These are phyloP conservation scores for Halictus ligatus DNA, from an alignment of 2,888 invertebrate genomes.

Conservation along the genomic window DNA sequence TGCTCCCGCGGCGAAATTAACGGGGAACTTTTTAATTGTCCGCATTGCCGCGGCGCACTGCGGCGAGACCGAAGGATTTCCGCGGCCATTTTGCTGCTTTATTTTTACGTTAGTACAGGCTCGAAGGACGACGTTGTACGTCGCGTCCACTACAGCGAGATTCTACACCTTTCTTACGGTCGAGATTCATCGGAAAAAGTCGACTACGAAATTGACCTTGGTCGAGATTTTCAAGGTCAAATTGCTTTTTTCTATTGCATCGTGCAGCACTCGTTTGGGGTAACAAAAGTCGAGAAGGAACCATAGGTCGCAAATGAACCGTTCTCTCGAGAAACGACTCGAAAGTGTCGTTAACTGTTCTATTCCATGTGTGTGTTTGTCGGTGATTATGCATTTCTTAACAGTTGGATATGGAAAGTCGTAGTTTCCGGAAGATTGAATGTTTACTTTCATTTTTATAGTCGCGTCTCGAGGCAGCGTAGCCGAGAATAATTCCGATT, in stretches of 20 bases:
- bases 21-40: neutral
- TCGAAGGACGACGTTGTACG: neutral
- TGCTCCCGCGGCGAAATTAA: neutral
- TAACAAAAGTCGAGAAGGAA: too few species aligned
- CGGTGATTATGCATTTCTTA: neutral
- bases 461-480: neutral
- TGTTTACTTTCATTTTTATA: neutral
- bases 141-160: too few species aligned
- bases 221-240: too few species aligned
- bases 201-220: too few species aligned
- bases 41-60: neutral
- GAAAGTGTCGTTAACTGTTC: too few species aligned
- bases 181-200: too few species aligned
- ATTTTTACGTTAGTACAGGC: neutral
- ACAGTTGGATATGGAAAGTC: neutral
- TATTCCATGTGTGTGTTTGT: too few species aligned
- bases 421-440: neutral
- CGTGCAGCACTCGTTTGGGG: too few species aligned
- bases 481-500: neutral
- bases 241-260: too few species aligned
- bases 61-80: neutral
- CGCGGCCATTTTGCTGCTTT: neutral
- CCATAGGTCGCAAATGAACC: too few species aligned
- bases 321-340: too few species aligned
- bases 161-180: too few species aligned